phyloP scores from a whole-genome alignment of 2,113 vertebrate species.

The Silurus meridionalis region DNA sequence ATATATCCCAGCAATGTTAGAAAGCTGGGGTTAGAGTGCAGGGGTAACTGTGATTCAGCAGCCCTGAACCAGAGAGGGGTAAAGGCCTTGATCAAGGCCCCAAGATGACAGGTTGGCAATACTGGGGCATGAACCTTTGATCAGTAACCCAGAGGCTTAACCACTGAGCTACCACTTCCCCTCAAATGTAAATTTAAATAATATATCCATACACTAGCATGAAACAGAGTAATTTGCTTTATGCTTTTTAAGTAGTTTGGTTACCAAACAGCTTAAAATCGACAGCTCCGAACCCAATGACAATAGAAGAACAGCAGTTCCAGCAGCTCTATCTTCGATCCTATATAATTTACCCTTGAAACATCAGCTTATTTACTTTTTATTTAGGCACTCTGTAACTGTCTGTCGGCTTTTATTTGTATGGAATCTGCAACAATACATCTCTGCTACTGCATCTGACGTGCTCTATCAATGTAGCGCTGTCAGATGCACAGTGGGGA shows the following conservation, averaged over 20 bases:
- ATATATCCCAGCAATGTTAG: no score
- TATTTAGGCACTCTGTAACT: neutral
- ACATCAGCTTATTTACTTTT: constrained; percentile 12
- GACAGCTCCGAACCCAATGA: neutral
- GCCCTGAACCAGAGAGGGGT: no score
- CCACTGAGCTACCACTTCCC: no score
- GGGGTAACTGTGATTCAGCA: no score
- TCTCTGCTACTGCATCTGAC: neutral
- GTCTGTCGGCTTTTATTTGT: constrained; percentile 1
- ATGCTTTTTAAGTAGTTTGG: neutral
- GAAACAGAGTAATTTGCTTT: neutral
- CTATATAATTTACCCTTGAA: neutral
- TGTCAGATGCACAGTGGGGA: constrained; percentile 8
- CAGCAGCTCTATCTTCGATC: neutral
- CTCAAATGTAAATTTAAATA: neutral
- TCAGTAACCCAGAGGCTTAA: no score
- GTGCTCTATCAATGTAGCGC: neutral
- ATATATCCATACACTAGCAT: neutral
- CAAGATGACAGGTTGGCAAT: no score
- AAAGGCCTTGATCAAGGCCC: no score
- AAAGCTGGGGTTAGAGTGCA: no score
- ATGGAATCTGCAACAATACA: constrained; percentile 22
- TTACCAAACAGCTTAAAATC: neutral
- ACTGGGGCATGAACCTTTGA: no score
- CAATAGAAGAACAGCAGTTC: neutral